These are phyloP conservation scores for Halocynthia roretzi DNA, from an alignment of 23 tunicate genomes.

Conservation along the genomic window DNA sequence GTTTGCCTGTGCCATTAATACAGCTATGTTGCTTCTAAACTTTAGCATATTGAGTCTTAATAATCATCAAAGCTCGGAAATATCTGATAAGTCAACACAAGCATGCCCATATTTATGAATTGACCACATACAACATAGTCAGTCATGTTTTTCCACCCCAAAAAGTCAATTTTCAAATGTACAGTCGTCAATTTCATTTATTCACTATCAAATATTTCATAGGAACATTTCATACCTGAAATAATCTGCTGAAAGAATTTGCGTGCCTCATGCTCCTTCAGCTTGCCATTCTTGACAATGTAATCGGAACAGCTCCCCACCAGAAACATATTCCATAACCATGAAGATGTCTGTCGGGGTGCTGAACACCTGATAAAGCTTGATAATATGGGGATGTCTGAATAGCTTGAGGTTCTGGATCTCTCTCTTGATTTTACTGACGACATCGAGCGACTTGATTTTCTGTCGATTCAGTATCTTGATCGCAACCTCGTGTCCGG, in stretches of 20 bases:
- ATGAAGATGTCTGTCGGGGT: slow-evolving; percentile 97
- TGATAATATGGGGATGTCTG: slow-evolving; percentile 98
- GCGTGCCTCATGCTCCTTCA: slow-evolving; percentile 87
- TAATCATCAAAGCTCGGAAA: no score
- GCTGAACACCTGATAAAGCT: slow-evolving; percentile 97
- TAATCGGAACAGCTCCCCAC: slow-evolving; percentile 98
- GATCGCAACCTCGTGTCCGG: slow-evolving; percentile 95
- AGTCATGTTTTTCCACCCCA: no score
- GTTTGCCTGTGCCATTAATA: no score
- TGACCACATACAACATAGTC: no score
- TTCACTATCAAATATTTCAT: no score
- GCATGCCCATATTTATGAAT: no score
- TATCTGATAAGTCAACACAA: no score
- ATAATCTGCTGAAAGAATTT: slow-evolving; percentile 98
- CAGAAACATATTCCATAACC: slow-evolving; percentile 99
- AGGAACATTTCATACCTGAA: slow-evolving; percentile 44
- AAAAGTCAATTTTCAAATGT: no score
- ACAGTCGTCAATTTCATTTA: no score
- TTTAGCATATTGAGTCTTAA: no score
- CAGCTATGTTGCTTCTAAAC: no score
- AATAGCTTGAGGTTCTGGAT: slow-evolving; percentile 93
- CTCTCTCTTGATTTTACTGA: slow-evolving; percentile 88
- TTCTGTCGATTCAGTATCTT: slow-evolving; percentile 92
- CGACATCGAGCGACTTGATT: slow-evolving; percentile 92
- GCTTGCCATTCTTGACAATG: slow-evolving; percentile 92